Percentiles rank a stretch among this genome's conserved stretches.
These are phyloP conservation scores for Saccostrea echinata DNA, from an alignment of 1,140 invertebrate genomes.

Conservation along the genomic window DNA sequence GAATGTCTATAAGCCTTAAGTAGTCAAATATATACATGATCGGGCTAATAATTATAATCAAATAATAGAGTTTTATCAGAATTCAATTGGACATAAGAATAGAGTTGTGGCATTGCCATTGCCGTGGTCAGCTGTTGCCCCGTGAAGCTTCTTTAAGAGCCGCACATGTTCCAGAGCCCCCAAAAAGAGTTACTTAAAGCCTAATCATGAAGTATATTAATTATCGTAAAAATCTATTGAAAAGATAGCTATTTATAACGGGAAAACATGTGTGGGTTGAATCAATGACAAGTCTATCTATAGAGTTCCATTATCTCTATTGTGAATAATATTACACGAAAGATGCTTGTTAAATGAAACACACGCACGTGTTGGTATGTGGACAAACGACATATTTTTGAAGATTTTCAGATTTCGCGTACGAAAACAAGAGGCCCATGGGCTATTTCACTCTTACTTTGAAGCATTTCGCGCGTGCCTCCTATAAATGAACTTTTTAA, in stretches of 20 bases:
- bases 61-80: conserved; percentile 30
- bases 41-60: conserved; percentile 33
- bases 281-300: background rate
- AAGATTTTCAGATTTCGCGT: too few species aligned
- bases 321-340: too few species aligned
- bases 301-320: background rate
- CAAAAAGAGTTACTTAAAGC: conserved; percentile 18
- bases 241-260: background rate
- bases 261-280: background rate
- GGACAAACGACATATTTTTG: too few species aligned
- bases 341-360: too few species aligned
- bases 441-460: too few species aligned
- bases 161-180: background rate
- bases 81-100: conserved; percentile 28
- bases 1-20: conserved; percentile 27
- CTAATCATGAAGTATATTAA: background rate
- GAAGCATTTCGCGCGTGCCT: too few species aligned
- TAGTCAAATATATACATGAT: conserved; percentile 37
- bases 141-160: background rate
- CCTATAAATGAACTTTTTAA: too few species aligned
- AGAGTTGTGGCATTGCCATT: background rate
- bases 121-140: background rate
- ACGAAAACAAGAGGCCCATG: too few species aligned
- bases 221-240: background rate
- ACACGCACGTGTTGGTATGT: too few species aligned